Base-by-base conservation (phyloP, 1,140 invertebrate species). In the Thalassaphorura encarpata region DNA sequence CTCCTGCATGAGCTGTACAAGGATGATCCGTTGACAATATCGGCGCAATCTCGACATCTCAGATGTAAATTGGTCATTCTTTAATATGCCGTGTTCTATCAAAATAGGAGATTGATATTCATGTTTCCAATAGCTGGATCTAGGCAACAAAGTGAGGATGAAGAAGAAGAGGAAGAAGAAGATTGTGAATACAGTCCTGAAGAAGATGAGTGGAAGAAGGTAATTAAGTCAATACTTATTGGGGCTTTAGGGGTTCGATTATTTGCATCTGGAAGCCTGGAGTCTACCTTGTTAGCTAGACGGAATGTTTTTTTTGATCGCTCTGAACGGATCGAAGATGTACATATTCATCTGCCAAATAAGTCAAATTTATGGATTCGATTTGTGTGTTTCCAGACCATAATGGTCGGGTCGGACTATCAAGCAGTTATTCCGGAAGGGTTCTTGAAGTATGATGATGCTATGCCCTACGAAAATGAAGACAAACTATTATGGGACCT, bases 401-500 rank as follows among this genome's bases (percentile, higher is more conserved):
- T 97, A 56, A 95, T 96, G 87, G 91, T 97, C 24, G 93, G 93
- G 26, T 83, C 82, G 64, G 88, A 93, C 68, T 97, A 87, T 70
- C 93, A 97, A 75, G 93, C 92, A 18, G 79, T 80, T 53, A 91
- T 97, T 67, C 92, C 93, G 1, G 89, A 92, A 71, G 90, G 88
- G 19, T 73, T 96, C 3, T 85, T 83, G 67, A 83, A 82, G 67
- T 95, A 96, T 74, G 92, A 89, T 68, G 89, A 94, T 75, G 86
- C 86, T 3, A 76, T 89, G 59, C 90, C 91, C 0, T 96, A 97
- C 73, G 91, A 97, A 75, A 96, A 96, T 76, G 89, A 95, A 71
- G 93, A 97, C 69, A 89, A 92, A 72, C 75, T 96, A 53, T 72
- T 97, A 1, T 97, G 93, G 93, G 86, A 92, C 72, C 92, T 92